Base-by-base conservation (phyloP, 23 tunicate species). In the Clavelina lepadiformis region DNA sequence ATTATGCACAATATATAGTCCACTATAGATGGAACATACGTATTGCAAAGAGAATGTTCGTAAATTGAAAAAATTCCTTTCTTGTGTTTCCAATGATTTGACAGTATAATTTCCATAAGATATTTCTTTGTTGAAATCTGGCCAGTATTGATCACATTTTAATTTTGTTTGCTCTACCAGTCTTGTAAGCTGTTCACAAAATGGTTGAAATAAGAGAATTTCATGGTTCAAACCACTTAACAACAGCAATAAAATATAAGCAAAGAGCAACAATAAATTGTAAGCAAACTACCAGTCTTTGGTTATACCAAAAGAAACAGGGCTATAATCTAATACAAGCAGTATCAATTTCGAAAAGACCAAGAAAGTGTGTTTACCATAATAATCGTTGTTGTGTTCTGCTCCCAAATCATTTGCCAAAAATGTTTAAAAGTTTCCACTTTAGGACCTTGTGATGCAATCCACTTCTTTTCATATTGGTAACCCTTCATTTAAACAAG, bases 351-450 rank as follows among this genome's bases (percentile, higher is more conserved):
- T n/a, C n/a, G n/a, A n/a, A n/a, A n/a, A n/a, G n/a, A n/a, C n/a
- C n/a, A n/a, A n/a, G n/a, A 25, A 58, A 58, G 31, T 8, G 7
- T 35, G 2, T 58, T 67, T 37, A 86, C 95, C 95, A 86, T 86
- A 36, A 86, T 75, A 32, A 86, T 86, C 5, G 74, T 72, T 5
- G 64, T 37, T 5, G 64, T 71, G 27, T 78, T 77, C 51, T 86
- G 95, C 24, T 86, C 95, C 95, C 95, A 86, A 33, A 86, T 57
- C 95, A 86, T 86, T 71, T 78, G 66, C 95, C 95, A 86, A 45
- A 86, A 86, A 56, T 86, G 85, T 0, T 31, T 55, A 47, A 75
- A 70, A 4, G 95, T 86, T 38, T 78, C 80, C 25, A 77, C 83
- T 35, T 86, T 86, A 11, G 95, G 95, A 25, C 95, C 95, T 58